Base-by-base conservation (phyloP, 2,113 vertebrate genomes). In the Aphelocoma coerulescens region DNA sequence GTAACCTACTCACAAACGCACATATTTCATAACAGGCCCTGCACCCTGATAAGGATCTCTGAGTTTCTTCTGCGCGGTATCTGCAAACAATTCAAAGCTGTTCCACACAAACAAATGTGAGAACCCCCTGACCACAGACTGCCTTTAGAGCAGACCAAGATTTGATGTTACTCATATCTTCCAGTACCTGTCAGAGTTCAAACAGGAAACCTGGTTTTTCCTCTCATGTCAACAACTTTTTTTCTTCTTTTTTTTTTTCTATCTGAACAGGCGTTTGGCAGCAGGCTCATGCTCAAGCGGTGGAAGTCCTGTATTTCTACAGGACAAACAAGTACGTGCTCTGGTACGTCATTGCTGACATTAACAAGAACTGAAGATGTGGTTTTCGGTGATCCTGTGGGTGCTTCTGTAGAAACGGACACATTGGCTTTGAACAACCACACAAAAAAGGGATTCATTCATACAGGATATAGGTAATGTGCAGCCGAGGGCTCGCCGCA, bases 111-210 rank as follows among this genome's bases (percentile, higher is more conserved):
- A 98, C 95, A 96, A 97, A 97, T 97, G 97, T 97, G 97, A 98
- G 97, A 97, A 98, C 97, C 98, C 97, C 98, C 95, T 97, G 97
- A 98, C 99, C 98, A 98, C 98, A 99, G 98, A 95, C 96, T 91
- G 96, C 97, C 94, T 97, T 97, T 92, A 89, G 97, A 96, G 96
- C 94, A 94, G 95, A 97, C 97, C 96, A 97, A 98, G 98, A 97
- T 97, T 98, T 98, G 96, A 98, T 98, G 98, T 99, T 99, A 99
- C 98, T 99, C 98, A 98, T 98, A 98, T 97, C 98, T 99, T 98
- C 98, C 98, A 98, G 98, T 98, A 98, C 98, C 98, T 98, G 98
- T 97, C 97, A 97, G 97, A 98, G 98, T 98, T 99, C 98, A 98
- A 97, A 98, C 99, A 99, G 99, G 99, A 99, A 99, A 97, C 97